Conservation (phyloP, 2,888 invertebrate species). For the Ophioninae sp. region DNA sequence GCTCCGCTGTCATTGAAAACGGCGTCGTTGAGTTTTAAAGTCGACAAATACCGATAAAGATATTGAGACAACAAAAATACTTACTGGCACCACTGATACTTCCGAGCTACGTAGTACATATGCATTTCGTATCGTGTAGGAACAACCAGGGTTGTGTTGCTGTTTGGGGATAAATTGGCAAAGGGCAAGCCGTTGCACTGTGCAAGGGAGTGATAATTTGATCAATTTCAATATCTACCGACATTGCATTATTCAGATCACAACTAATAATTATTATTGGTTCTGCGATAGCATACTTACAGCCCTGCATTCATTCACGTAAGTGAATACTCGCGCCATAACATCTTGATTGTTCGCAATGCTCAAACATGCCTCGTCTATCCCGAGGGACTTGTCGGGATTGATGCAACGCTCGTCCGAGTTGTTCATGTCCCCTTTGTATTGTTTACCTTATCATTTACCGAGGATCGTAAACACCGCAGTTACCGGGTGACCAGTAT, state of each 20-base stretch:
- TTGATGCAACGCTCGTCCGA: slow-evolving; percentile 65
- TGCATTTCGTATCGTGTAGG: slow-evolving; percentile 74
- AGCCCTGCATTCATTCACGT: slow-evolving; percentile 70
- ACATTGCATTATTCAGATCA: not conserved
- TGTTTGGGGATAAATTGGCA: slow-evolving; percentile 67
- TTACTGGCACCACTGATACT: slow-evolving; percentile 72
- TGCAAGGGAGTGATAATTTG: slow-evolving; percentile 46
- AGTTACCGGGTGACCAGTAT: not conserved
- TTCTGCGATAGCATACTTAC: slow-evolving; percentile 63
- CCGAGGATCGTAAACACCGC: not conserved
- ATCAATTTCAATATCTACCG: not conserved
- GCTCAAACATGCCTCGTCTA: slow-evolving; percentile 77
- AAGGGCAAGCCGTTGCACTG: slow-evolving; percentile 74
- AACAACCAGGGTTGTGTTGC: slow-evolving; percentile 71
- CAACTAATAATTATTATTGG: not conserved
- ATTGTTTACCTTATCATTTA: not conserved
- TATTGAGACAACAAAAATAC: slow-evolving; percentile 58
- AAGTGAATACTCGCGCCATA: slow-evolving; percentile 68
- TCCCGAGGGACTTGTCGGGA: slow-evolving; percentile 68
- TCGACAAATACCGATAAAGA: slow-evolving; percentile 12
- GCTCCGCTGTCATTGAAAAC: slow-evolving; percentile 67
- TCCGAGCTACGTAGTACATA: slow-evolving; percentile 69
- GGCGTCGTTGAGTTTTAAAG: not conserved
- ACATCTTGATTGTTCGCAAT: slow-evolving; percentile 70
- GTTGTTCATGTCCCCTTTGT: slow-evolving; percentile 22